A percentile compares a stretch with the other conserved stretches of the same genome.
These are phyloP conservation scores for Acrocera orbiculus DNA, from an alignment of 2,888 invertebrate genomes.

Conservation along the genomic window DNA sequence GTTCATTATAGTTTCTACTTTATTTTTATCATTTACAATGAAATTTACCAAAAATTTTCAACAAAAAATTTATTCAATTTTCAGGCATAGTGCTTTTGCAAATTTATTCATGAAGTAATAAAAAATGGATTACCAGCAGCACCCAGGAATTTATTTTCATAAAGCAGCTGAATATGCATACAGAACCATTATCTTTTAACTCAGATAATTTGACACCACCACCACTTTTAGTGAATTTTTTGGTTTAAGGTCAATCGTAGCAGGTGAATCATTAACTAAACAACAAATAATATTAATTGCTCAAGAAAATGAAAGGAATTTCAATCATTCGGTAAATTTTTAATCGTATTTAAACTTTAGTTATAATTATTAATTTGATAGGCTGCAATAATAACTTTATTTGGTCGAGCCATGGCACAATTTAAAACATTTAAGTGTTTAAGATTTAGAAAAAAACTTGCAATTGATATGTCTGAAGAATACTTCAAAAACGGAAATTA, in stretches of 20 bases:
- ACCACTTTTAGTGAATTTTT: slow-evolving; percentile 53
- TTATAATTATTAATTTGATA: slow-evolving; percentile 15
- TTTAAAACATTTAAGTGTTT: slow-evolving; percentile 89
- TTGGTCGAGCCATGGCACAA: slow-evolving; percentile 79
- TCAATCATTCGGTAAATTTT: slow-evolving; percentile 68
- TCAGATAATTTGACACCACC: slow-evolving; percentile 15
- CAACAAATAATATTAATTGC: slow-evolving; percentile 61
- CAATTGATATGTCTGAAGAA: slow-evolving; percentile 90
- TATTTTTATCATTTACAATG: too few relatives aligned
- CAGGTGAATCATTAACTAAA: slow-evolving; percentile 71
- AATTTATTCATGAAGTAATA: slow-evolving; percentile 94
- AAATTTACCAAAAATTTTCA: too few relatives aligned
- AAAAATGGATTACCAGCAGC: slow-evolving; percentile 83
- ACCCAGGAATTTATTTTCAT: slow-evolving; percentile 94
- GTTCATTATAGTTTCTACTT: too few relatives aligned
- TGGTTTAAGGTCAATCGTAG: slow-evolving; percentile 80
- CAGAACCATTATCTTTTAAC: slow-evolving; percentile 15
- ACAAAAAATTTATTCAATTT: too few relatives aligned
- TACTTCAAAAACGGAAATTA: slow-evolving; percentile 77
- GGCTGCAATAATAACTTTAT: slow-evolving; percentile 59
- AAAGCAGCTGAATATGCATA: slow-evolving; percentile 71
- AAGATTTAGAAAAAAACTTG: slow-evolving; percentile 75
- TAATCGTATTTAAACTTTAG: background rate
- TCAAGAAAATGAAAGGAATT: slow-evolving; percentile 60
- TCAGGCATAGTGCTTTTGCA: slow-evolving; percentile 63